Evolutionary conservation across 2,797 vertebrate species (phyloP), one percentile per base, ranked within the genome.

Genomic region (Sebastes baramenuke): DNA sequence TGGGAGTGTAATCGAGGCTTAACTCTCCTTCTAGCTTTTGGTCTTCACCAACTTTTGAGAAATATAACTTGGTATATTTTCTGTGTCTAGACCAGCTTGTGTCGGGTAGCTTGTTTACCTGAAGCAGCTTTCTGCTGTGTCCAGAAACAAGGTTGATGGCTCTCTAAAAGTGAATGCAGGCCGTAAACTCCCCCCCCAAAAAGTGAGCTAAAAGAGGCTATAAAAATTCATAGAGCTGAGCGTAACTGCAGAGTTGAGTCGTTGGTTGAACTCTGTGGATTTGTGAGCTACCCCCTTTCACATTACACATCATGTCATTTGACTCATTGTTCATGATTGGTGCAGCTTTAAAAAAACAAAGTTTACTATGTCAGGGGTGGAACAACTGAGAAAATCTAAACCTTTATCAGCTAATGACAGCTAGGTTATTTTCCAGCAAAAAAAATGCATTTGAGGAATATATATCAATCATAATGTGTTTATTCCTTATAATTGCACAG

Each of bases 401-500:
- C 32, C 34, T 74, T 79, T 14, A 67, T 84, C 52, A 32, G 29
- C n/a, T 82, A 81, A 77, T 70, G 58, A 80, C 72, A 24, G 64
- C 18, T 68, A 54, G 58, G 81, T 67, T 67, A 71, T 69, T 71
- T 77, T 72, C 67, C 10, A 59, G 49, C 61, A 68, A 46, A 38
- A 42, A 38, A 83, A 77, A 80, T 60, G 22, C 49, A 60, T 2
- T 27, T 65, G 22, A 69, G 58, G 70, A 67, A 75, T 70, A 24
- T 70, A 24, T 88, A 78, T 83, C 65, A 73, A 30, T 69, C 34
- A 42, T 49, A 10, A 25, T 14, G 11, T 56, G 49, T 86, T 79
- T 68, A 42, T 75, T 38, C 34, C 30, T 69, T 46, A 56, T 34
- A 46, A n/a, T 54, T 66, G 10, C 67, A 30, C 25, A 61, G 56